phyloP scores from a whole-genome alignment of 92 coral and sea anemone species.

The Micromussa lordhowensis region DNA sequence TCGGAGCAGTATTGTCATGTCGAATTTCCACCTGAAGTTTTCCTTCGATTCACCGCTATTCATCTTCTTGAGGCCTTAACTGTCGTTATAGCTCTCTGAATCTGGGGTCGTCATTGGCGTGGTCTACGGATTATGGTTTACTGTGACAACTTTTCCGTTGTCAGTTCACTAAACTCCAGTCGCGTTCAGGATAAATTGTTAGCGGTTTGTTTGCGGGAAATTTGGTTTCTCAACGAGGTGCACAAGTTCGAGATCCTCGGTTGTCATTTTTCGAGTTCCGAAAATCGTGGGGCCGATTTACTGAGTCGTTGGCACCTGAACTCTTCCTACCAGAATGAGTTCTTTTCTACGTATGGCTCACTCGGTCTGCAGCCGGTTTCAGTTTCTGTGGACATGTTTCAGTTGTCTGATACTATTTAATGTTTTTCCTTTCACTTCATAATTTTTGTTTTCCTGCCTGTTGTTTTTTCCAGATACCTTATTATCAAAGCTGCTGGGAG shows the following conservation, averaged over 20 bases:
- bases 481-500: neutral
- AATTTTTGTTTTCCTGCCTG: neutral
- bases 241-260: slow-evolving; percentile 10
- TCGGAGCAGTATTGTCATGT: slow-evolving; percentile 11
- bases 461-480: neutral
- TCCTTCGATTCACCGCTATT: slow-evolving; percentile 10
- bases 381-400: slow-evolving; percentile 2
- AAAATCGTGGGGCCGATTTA: slow-evolving; percentile 21
- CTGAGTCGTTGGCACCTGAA: slow-evolving; percentile 17
- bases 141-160: neutral
- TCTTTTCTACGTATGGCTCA: neutral
- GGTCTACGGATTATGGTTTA: neutral
- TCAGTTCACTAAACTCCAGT: neutral
- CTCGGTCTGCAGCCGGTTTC: too few species aligned
- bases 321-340: neutral
- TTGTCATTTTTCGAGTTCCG: slow-evolving; percentile 10
- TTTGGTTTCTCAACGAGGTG: slow-evolving; percentile 12
- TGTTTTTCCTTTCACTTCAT: neutral
- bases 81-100: slow-evolving; percentile 2
- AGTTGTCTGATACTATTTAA: neutral
- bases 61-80: slow-evolving; percentile 12
- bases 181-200: slow-evolving; percentile 21
- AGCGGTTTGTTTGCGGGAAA: slow-evolving; percentile 1
- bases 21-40: too few species aligned
- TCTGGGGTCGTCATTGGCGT: slow-evolving; percentile 25